These are phyloP conservation scores for Polyergus mexicanus DNA, from an alignment of 1,140 invertebrate genomes.

Conservation along the genomic window DNA sequence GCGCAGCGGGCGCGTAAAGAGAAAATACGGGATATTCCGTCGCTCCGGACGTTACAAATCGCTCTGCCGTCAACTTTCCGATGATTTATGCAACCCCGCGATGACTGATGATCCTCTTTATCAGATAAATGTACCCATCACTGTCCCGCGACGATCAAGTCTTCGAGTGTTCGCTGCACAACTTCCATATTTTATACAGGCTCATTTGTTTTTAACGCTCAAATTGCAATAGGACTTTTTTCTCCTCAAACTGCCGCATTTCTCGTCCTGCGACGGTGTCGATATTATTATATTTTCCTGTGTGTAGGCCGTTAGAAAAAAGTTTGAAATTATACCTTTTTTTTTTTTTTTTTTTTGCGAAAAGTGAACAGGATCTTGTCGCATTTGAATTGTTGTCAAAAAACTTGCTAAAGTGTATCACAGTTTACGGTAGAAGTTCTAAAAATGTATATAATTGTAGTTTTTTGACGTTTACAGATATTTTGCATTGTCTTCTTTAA, in stretches of 20 bases:
- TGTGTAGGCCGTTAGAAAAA: neutral
- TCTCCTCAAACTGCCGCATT: neutral
- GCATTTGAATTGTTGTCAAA: neutral
- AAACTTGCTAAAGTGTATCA: no score
- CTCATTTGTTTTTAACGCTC: conserved; percentile 39
- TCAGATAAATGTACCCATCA: conserved; percentile 56
- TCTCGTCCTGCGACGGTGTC: neutral
- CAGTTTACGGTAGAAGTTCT: no score
- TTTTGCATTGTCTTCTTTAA: conserved; percentile 1
- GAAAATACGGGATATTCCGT: conserved; percentile 4
- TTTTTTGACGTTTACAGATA: neutral
- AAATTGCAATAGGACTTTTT: conserved; percentile 3
- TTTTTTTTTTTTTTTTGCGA: no score
- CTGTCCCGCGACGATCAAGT: conserved; percentile 44
- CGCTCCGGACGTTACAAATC: conserved; percentile 40
- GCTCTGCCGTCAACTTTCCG: conserved; percentile 49
- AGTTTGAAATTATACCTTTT: neutral
- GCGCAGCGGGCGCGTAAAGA: neutral
- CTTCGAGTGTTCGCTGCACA: conserved; percentile 37
- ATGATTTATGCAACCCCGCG: conserved; percentile 51
- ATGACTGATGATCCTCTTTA: conserved; percentile 58
- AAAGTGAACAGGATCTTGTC: neutral
- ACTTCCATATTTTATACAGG: conserved; percentile 39
- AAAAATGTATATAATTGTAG: no score
- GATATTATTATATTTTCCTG: neutral